Evolutionary conservation across 2,888 invertebrate genomes (phyloP).

Genomic region (Hymenopus coronatus): DNA sequence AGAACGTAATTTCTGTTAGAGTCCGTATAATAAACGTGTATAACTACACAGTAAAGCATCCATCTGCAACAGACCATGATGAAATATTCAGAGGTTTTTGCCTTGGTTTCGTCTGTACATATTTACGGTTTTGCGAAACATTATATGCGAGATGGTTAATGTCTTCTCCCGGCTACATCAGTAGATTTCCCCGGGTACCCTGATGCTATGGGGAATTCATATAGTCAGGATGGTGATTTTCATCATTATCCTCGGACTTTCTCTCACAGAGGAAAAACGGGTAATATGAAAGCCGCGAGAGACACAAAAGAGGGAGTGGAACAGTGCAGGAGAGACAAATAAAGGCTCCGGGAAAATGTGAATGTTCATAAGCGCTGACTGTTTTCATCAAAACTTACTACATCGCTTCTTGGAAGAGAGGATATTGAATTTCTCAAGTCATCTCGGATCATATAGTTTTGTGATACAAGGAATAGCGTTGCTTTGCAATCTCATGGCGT

Average conservation of each 20-base stretch:
- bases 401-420: neutral
- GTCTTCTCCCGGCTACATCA: neutral
- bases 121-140: neutral
- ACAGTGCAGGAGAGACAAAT: neutral
- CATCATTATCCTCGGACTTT: neutral
- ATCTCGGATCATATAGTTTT: no score
- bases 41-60: no score
- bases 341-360: neutral
- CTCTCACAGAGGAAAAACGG: neutral
- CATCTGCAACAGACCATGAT: no score
- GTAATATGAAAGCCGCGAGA: neutral
- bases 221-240: neutral
- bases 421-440: no score
- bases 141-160: neutral
- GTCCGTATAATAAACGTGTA: no score
- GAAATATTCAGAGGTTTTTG: no score
- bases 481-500: no score
- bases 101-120: neutral
- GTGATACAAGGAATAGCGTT: no score
- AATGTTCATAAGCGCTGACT: neutral
- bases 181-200: neutral
- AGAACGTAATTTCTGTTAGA: no score
- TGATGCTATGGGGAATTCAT: neutral
- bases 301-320: neutral
- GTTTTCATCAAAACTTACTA: neutral